Conservation (phyloP, 2,797 vertebrate genomes). For the Caiman crocodilus region DNA sequence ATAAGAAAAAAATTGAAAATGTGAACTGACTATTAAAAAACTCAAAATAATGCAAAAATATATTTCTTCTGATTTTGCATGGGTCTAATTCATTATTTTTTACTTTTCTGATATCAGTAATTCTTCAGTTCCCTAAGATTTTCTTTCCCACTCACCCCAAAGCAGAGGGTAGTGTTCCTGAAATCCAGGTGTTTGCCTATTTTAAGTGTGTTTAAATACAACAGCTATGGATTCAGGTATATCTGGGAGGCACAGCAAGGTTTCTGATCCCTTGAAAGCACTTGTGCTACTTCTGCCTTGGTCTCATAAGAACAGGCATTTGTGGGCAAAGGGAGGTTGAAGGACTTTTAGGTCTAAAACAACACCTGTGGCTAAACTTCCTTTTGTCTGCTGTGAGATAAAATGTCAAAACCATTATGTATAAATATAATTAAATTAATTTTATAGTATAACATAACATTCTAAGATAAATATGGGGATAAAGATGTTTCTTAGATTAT, state of each 20-base stretch:
- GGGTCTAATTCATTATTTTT: not conserved
- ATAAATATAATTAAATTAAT: too few relatives aligned
- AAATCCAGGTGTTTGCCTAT: rapidly evolving
- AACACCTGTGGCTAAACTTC: not conserved
- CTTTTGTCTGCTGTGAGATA: too few relatives aligned
- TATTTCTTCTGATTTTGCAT: constrained; percentile 10
- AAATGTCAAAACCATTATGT: too few relatives aligned
- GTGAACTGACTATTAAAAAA: not conserved
- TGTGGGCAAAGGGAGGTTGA: not conserved
- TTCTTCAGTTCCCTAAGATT: not conserved
- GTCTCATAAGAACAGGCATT: not conserved
- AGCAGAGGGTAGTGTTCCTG: not conserved
- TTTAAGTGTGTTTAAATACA: not conserved
- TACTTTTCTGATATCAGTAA: constrained; percentile 11
- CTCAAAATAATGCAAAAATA: not conserved
- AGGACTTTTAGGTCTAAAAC: not conserved
- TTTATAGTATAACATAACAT: too few relatives aligned
- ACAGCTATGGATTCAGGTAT: not conserved
- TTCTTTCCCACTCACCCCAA: not conserved
- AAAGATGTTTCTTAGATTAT: too few relatives aligned
- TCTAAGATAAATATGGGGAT: too few relatives aligned
- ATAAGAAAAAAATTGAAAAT: not conserved
- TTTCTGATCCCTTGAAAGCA: not conserved
- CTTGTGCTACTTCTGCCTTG: not conserved
- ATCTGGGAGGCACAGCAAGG: not conserved